Evolutionary conservation across 1,140 invertebrate genomes (phyloP), one percentile per base, ranked within the genome.

Genomic region (Heterodera schachtii): DNA sequence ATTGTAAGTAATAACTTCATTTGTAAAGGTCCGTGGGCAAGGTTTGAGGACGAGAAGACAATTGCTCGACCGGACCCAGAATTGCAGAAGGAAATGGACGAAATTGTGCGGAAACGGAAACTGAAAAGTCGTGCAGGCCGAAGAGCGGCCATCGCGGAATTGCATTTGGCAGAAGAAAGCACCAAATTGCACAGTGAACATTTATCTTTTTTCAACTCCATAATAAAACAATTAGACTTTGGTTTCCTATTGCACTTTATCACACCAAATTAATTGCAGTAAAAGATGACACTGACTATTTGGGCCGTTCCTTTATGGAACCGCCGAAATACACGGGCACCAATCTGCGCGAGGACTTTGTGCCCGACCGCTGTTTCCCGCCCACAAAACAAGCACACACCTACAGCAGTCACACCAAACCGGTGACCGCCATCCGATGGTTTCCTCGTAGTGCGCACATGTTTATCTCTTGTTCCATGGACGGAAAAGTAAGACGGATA

Each of bases 381-480:
- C 98, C 98, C 43, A 99, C 99, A 92, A 93, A 95, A 66, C 94
- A 96, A 84, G 94, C 99, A 81, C 95, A 97, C 90, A 96, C 95
- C 0, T 99, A 96, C 95, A 93, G 94, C 84, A 97, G 96, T 0
- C 98, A 99, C 91, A 95, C 94, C 0, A 98, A 99, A 90, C 96
- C 96, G n/a, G 94, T 99, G 85, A 94, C 96, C 2, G 94, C 95
- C 5, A 96, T 98, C 78, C 93, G 95, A 82, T 98, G 95, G 95
- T 97, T 98, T 88, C 98, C 98, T 8, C 92, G 93, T 84, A 95
- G 95, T 16, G 98, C 95, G 0, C 98, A 99, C 92, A 93, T 99
- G 75, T 91, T 99, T 83, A 91, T 99, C 1, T 98, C 97, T 7
- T 94, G 94, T 81, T 95, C 96, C 88, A 98, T 99, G 96, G 98